Evolutionary conservation across 2,797 vertebrate genomes (phyloP), one percentile per base, ranked within the genome.

Genomic region (Acrocephalus scirpaceus): DNA sequence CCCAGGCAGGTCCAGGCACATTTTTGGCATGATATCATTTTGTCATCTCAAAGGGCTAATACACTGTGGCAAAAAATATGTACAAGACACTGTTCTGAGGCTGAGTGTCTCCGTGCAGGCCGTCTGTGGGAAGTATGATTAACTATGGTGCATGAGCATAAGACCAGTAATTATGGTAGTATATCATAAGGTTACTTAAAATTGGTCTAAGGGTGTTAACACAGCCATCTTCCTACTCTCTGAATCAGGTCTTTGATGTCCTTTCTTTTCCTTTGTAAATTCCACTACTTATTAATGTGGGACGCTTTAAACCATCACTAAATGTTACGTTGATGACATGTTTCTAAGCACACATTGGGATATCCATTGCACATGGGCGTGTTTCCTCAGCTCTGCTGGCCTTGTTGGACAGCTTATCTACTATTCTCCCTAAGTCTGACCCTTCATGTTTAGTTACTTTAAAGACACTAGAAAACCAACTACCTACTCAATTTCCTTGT

Each of bases 371-470:
- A 90, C 75, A 74, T 44, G 70, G 75, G 18, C 61, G 26, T 82
- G 75, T 92, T 96, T 95, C 91, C 66, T 90, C 60, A 72, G 81
- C 73, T 93, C 89, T 93, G 50, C 62, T 7, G 32, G 85, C 81
- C 72, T 94, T 96, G 91, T 93, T 90, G 89, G 71, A 51, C 56
- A 92, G 91, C 85, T 96, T 95, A 97, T 92, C 95, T 88, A 1
- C 62, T 77, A 40, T 36, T 94, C 61, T 90, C 30, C 45, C 9
- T 62, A 76, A 66, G 45, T 77, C 82, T 93, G 72, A 81, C 90
- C 94, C 95, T 92, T 94, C 92, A 75, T 72, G 69, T 86, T 88
- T 40, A 54, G 77, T 77, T 82, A 34, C 77, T 87, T 86, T 92
- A 78, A 92, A 93, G 86, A 50, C 36, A 45, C 61, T 73, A 80